Evolutionary conservation across 2,113 vertebrate genomes (phyloP).

Genomic region (Cygnus buccinator): DNA sequence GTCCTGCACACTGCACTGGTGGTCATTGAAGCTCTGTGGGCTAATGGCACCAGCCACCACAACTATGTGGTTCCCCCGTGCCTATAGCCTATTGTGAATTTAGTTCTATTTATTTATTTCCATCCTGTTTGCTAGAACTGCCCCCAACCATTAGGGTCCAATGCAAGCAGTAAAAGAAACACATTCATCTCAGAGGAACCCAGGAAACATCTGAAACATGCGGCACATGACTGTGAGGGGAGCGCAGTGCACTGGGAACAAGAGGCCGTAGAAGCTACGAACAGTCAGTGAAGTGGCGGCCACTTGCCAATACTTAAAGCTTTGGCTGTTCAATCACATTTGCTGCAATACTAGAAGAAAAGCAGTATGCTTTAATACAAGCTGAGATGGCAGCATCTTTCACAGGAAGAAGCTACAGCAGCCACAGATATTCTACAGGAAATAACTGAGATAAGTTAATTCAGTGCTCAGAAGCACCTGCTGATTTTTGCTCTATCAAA

Average conservation of each 20-base stretch:
- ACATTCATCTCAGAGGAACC: not conserved
- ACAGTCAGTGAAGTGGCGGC: not conserved
- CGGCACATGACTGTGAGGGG: not conserved
- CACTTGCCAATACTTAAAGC: not conserved
- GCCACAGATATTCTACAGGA: not conserved
- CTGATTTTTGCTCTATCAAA: not conserved
- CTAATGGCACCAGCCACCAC: not conserved
- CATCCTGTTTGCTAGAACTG: not conserved
- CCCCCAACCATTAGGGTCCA: too few species aligned
- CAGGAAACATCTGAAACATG: not conserved
- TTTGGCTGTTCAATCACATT: not conserved
- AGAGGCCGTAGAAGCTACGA: not conserved
- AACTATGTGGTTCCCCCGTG: not conserved
- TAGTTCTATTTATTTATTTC: not conserved
- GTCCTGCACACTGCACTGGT: accelerated
- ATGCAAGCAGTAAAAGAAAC: not conserved
- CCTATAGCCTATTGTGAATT: accelerated
- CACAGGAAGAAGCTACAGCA: not conserved
- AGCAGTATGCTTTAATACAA: not conserved
- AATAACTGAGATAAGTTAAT: not conserved
- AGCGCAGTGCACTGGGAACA: accelerated
- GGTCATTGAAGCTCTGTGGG: accelerated
- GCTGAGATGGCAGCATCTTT: not conserved
- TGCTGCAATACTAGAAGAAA: not conserved
- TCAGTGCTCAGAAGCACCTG: not conserved